A percentile compares a stretch with the other conserved stretches of the same genome.
These are phyloP conservation scores for Ornithorhynchus anatinus DNA, from an alignment of 2,113 vertebrate species.

Conservation along the genomic window DNA sequence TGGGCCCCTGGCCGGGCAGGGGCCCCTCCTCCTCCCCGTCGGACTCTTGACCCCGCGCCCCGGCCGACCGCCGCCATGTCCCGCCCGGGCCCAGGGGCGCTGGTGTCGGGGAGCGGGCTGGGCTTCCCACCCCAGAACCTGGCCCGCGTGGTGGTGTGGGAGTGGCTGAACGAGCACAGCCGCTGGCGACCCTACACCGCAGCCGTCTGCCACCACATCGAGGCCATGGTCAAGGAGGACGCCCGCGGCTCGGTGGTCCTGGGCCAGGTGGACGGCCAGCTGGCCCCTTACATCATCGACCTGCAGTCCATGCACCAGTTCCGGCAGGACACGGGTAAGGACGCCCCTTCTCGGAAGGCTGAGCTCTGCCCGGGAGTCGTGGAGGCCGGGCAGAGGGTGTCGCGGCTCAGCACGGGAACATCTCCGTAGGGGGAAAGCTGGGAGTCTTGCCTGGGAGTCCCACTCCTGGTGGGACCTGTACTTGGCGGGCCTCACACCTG, in stretches of 20 bases:
- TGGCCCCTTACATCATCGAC: constrained; percentile 92
- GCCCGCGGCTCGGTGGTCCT: constrained; percentile 86
- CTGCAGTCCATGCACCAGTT: constrained; percentile 98
- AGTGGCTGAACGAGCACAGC: constrained; percentile 94
- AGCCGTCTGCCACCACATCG: constrained; percentile 92
- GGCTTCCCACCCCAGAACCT: constrained; percentile 89
- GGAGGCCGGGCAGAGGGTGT: background rate
- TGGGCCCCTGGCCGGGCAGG: too few species aligned
- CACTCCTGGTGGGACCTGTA: too few species aligned
- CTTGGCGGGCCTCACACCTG: too few species aligned
- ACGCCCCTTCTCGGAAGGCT: background rate
- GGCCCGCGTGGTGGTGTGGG: constrained; percentile 95
- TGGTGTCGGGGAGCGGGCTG: constrained; percentile 66
- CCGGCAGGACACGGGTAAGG: constrained; percentile 93
- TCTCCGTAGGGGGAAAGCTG: background rate
- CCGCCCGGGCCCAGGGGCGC: constrained; percentile 60
- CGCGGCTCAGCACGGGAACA: too few species aligned
- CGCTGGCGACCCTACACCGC: constrained; percentile 94
- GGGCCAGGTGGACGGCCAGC: constrained; percentile 90
- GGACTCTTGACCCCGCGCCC: too few species aligned
- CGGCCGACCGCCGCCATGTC: constrained; percentile 56
- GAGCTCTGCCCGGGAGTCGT: too few species aligned
- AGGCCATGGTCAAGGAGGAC: constrained; percentile 89
- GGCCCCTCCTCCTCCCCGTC: too few species aligned
- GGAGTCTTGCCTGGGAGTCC: too few species aligned